Evolutionary conservation across 2,797 vertebrate genomes (phyloP), one percentile per base, ranked within the genome.

Genomic region (Pyrrhura leucotis): DNA sequence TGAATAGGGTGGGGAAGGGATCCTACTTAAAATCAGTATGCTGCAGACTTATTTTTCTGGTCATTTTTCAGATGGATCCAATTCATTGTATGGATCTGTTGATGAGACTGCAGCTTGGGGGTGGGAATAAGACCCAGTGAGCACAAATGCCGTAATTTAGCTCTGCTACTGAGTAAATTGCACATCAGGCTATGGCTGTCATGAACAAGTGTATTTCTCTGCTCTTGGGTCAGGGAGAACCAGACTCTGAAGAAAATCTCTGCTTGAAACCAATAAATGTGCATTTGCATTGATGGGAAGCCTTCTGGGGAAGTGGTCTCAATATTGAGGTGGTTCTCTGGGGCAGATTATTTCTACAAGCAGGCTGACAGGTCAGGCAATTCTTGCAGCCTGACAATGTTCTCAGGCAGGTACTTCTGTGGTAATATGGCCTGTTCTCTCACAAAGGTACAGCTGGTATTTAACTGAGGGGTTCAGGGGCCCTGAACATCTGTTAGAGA

Each of bases 401-500:
- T 53, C 45, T 65, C 18, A 16, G 61, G 42, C 6, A 89, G 72
- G 48, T 14, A 20, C 15, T 68, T 61, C 18, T 21, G 35, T 22
- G 44, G 31, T 35, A 85, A 54, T 8, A 16, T 11, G 47, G 16
- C 61, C 62, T 87, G 2, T 13, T 92, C 28, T 51, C 63, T 63
- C 28, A 2, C 45, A 35, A 10, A 92, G 75, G 63, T 65, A 29
- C 72, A 89, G 86, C 93, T 92, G 93, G 50, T 56, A 6, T 73
- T 89, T 74, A 63, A 73, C 58, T 5, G 33, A 88, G 66, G 45
- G 66, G 37, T 65, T 86, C 7, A 4, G 80, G 81, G 59, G 74
- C 85, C 67, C 75, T 63, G 83, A 95, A 74, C 94, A 95, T 93
- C 94, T 94, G 95, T 35, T 77, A 76, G 44, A 33, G 54, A 54